Base-by-base conservation (phyloP, 2,797 vertebrate species). In the Molossus alvarezi region DNA sequence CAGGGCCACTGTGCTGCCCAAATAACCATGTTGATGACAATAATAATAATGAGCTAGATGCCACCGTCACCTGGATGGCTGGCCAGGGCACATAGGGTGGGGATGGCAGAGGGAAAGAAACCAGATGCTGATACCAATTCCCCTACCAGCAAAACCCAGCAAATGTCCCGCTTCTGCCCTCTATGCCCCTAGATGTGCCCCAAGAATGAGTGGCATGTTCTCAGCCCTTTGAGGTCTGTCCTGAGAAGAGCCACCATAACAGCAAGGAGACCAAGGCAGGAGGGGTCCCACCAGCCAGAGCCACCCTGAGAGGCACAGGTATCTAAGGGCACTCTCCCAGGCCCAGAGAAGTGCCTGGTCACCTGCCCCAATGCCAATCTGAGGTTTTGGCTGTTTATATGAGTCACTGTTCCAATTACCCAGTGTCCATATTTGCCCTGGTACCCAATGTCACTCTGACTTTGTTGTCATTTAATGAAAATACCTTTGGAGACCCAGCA, bases 121-220 rank as follows among this genome's bases (percentile, higher is more conserved):
- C 7, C 58, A 33, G 53, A 69, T 1, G 9, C 48, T 53, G 80
- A 83, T 20, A 27, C 18, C 6, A 9, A 62, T 51, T 33, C 53
- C 41, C 51, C 71, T 18, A 10, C 67, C 48, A 14, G 33, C 23
- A 12, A 73, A 41, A 41, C 60, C 23, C 6, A 37, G 51, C 29
- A 41, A 53, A 58, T 29, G 23, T 3, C 64, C 83, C 53, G 69
- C 41, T 9, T 67, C 86, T 25, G 27, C 55, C 81, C 51, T 27
- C 71, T 55, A 6, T 0, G 12, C 25, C 11, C 14, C 55, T 14
- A 11, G 4, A 10, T 0, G 0, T 6, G 5, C 51, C 72, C 57
- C 10, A 23, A 75, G 67, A 82, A 82, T 25, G 5, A 94, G 58
- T 0, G 20, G 8, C 67, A 48, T 3, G 0, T n/a, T 25, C 62